Evolutionary conservation across 1,140 invertebrate genomes (phyloP), one percentile per base, ranked within the genome.

Genomic region (Drosophila athabasca): DNA sequence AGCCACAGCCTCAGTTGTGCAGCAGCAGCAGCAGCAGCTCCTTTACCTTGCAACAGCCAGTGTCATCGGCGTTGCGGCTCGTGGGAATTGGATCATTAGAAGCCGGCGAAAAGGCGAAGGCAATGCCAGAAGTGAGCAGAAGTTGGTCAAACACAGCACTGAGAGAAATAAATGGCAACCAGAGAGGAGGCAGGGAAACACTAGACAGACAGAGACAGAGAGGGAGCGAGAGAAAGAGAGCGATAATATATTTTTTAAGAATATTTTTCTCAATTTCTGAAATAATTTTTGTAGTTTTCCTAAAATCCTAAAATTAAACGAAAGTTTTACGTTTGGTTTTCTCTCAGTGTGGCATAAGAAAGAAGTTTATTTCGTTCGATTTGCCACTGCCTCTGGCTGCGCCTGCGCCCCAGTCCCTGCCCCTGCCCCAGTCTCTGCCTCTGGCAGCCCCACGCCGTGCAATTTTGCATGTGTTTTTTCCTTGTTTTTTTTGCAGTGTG

Each of bases 71-170:
- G 81, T 85, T 77, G 69, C 82, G 71, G 83, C 82, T 88, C 82
- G 83, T 87, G 82, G 82, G 82, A 87, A 87, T 87, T 87, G 82
- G 82, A 88, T 87, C 83, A 88, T 88, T 88, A 88, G 79, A 88
- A 88, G 83, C 83, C 81, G 83, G 71, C 71, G 74, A 74, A 74
- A 74, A 53, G 71, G 61, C 70, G 70, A 73, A 44, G 75, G 68
- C 69, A 59, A 46, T 43, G 24, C 74, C 70, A 62, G 81, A 87
- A 81, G 82, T 81, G 57, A 52, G 76, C 64, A 80, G 82, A 88
- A 88, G 83, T 88, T 88, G 83, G 83, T 88, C 83, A 88, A 88
- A 77, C 43, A 19, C 15, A 19, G 39, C 71, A 74, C 70, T 53
- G 70, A 5, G 70, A 74, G 53, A 74, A 66, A 65, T 13, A 13